A percentile compares a stretch with the other conserved stretches of the same genome.
phyloP scores from a whole-genome alignment of 2,888 invertebrate species.

The Leuctra nigra region DNA sequence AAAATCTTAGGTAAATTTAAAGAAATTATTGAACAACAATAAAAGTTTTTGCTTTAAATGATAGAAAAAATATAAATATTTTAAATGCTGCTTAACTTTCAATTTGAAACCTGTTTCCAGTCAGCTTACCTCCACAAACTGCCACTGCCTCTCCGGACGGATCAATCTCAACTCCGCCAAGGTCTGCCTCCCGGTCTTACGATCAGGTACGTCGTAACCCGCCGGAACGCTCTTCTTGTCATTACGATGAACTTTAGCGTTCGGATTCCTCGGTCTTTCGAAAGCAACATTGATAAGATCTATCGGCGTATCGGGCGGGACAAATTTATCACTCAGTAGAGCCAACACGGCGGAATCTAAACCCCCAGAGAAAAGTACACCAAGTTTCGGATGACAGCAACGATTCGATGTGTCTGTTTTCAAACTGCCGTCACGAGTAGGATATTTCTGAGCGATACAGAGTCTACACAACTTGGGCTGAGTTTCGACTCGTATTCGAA shows the following conservation, averaged over 20 bases:
- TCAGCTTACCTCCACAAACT: constrained; percentile 59
- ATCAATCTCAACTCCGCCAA: constrained; percentile 58
- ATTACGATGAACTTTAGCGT: not conserved
- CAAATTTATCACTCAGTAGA: constrained; percentile 63
- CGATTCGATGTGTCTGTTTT: not conserved
- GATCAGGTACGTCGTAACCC: constrained; percentile 64
- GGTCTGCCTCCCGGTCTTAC: constrained; percentile 68
- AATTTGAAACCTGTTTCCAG: not conserved
- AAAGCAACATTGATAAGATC: constrained; percentile 96
- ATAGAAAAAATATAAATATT: no score
- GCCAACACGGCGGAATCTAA: constrained; percentile 93
- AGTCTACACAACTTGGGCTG: constrained; percentile 34
- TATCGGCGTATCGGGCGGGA: constrained; percentile 59
- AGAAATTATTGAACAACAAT: no score
- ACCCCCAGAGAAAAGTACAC: constrained; percentile 83
- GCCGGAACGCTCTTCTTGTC: not conserved
- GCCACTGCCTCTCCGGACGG: constrained; percentile 73
- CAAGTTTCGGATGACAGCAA: constrained; percentile 61
- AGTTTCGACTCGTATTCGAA: constrained; percentile 33
- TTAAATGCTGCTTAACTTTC: no score
- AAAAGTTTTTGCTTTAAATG: no score
- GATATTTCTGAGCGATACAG: constrained; percentile 32
- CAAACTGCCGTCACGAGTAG: no score
- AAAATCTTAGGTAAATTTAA: no score
- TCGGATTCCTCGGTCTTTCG: constrained; percentile 42